These are phyloP conservation scores for Morelia viridis DNA, from an alignment of 2,797 vertebrate genomes.

Conservation along the genomic window DNA sequence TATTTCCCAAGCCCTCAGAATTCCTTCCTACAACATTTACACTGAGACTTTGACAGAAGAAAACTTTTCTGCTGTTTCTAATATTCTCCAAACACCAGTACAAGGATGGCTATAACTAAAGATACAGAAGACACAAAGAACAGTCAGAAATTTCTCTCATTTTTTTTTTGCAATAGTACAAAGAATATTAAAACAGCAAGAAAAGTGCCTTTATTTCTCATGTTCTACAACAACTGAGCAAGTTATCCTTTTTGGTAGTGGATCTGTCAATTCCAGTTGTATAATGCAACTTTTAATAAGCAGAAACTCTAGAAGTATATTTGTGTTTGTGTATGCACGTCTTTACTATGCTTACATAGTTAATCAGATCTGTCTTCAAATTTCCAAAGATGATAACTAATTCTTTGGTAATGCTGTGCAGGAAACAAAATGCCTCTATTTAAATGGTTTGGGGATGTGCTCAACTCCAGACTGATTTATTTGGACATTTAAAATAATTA, in stretches of 20 bases:
- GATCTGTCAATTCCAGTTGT: background rate
- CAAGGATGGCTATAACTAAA: background rate
- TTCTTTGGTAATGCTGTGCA: background rate
- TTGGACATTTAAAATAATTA: background rate
- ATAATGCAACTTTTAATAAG: background rate
- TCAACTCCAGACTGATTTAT: background rate
- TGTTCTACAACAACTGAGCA: background rate
- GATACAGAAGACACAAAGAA: background rate
- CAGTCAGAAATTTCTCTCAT: background rate
- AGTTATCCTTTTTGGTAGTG: background rate
- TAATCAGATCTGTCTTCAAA: background rate
- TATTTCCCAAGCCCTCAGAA: background rate
- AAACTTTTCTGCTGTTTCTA: background rate
- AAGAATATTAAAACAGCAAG: background rate
- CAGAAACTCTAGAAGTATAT: background rate
- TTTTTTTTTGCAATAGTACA: background rate
- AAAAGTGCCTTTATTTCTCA: background rate
- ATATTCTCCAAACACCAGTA: background rate
- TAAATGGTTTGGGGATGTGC: background rate
- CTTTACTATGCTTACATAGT: background rate
- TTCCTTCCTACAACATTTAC: background rate
- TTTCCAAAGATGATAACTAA: background rate
- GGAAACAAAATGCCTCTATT: accelerated
- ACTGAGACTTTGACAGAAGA: background rate
- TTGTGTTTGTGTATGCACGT: background rate